Evolutionary conservation across 2,113 vertebrate genomes (phyloP), one percentile per base, ranked within the genome.

Genomic region (Melanerpes aurifrons): DNA sequence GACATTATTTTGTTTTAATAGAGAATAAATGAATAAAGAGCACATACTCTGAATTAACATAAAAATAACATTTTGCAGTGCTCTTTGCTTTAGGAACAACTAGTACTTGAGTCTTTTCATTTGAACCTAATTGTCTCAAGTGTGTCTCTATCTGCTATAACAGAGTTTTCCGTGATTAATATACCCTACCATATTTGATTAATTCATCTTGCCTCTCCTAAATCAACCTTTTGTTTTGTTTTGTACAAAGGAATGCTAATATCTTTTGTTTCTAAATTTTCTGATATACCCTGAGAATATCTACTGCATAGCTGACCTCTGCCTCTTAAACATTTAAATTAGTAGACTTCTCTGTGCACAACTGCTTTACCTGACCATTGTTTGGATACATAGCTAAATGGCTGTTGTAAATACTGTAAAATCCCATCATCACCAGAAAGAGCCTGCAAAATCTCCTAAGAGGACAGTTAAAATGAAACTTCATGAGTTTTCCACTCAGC

Each of bases 221-320:
- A 97, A 97, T 95, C 95, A 96, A 71, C 75, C 50, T 89, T 94
- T 86, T 17, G 10, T 50, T 50, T 21, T 21, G 21, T 50, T 94
- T 28, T 84, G 43, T 94, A 77, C 82, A 72, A 82, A 92, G 89
- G 96, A 97, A 97, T 96, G 73, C 71, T 97, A 97, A 97, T 96
- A 71, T 24, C 80, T 79, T 95, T 93, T 96, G 50, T 72, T 94
- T 84, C 76, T 91, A 81, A 71, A 79, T 94, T 72, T 92, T 94
- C 62, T 96, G 95, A 96, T 87, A 86, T 96, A 93, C 89, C 90
- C 32, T 79, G 47, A 62, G 83, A 62, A 94, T 69, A 68, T 77
- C 79, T 95, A 28, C 85, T 94, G 84, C 69, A 35, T 74, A 86
- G 61, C 56, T 93, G 89, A 87, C 92, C 97, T 93, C 95, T 95